Evolutionary conservation across 2,888 invertebrate species (phyloP), one percentile per base, ranked within the genome.

Genomic region (Chloroclysta siterata): DNA sequence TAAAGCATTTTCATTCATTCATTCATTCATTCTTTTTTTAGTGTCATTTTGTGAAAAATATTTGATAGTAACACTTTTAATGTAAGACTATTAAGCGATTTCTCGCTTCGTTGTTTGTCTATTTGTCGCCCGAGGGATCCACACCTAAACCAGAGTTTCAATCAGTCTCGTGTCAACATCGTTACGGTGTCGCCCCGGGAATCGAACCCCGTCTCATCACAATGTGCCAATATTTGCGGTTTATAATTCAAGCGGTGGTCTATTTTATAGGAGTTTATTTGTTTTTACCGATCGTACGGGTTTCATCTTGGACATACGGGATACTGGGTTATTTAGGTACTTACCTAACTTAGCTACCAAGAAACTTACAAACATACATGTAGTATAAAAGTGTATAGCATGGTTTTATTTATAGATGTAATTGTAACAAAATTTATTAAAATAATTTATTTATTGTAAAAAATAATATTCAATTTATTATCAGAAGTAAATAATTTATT

Each of bases 151-250:
- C 39, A 56, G 28, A 46, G 56, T 65, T 65, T 46, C 60, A 61
- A 65, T 65, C 65, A 64, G 60, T 44, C 47, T 39, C 41, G 51
- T 57, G 65, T 65, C 65, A 65, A 65, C 65, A 65, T 62, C 52
- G 56, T 56, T 62, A 62, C 62, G 17, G 62, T 47, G 53, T 41
- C 62, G 47, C 56, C 61, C 50, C 60, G 72, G 70, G 71, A 72
- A 46, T 65, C 63, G 67, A 65, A 67, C 72, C 69, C 68, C 53
- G 52, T 61, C 67, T 63, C 68, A 66, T 68, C 65, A 69, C 60
- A 52, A 57, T 41, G 66, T 56, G 69, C 61, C 64, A 74, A 72
- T 74, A 74, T 74, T 74, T 67, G 63, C 67, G 29, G 53, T 48
- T 46, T 53, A 52, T 56, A 56, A 56, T 59, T 4, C 29, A 47